Percentiles rank a stretch among this genome's conserved stretches.
Evolutionary conservation across 37 sponge, comb jelly and placozoan species (phyloP).

Genomic region (Crambe crambe): DNA sequence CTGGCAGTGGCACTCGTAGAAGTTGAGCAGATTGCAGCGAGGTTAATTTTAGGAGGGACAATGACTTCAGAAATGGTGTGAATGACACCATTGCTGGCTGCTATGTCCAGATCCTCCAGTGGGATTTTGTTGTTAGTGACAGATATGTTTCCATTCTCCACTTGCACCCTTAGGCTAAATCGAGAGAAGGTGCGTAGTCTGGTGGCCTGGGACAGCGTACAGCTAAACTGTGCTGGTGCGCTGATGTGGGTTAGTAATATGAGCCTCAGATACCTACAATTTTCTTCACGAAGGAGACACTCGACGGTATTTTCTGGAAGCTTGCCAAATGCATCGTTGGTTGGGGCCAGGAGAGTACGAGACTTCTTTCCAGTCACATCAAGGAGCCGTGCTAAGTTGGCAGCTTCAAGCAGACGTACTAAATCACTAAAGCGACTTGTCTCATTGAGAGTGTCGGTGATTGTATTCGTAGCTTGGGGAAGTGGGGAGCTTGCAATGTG

Average conservation of each 20-base stretch:
- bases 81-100: constrained; percentile 50
- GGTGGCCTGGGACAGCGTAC: constrained; percentile 12
- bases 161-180: neutral
- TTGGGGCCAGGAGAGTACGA: constrained; percentile 42
- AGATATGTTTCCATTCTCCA: neutral
- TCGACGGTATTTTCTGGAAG: constrained; percentile 8
- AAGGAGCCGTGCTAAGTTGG: neutral
- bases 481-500: constrained; percentile 25
- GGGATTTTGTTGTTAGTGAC: constrained; percentile 21
- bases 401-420: neutral
- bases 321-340: constrained; percentile 25
- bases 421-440: constrained; percentile 39
- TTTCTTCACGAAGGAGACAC: constrained; percentile 16
- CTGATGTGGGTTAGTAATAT: constrained; percentile 26
- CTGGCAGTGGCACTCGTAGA: too few species aligned
- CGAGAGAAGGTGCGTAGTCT: neutral
- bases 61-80: constrained; percentile 14
- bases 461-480: constrained; percentile 11
- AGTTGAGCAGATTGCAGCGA: too few species aligned
- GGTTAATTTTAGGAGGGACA: too few species aligned
- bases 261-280: neutral
- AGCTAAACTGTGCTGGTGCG: constrained; percentile 27
- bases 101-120: constrained; percentile 18
- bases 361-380: neutral
- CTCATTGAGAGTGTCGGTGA: constrained; percentile 8